A percentile compares a stretch with the other conserved stretches of the same genome.
Conservation (phyloP, 2,113 vertebrate genomes). For the Xenopus borealis region DNA sequence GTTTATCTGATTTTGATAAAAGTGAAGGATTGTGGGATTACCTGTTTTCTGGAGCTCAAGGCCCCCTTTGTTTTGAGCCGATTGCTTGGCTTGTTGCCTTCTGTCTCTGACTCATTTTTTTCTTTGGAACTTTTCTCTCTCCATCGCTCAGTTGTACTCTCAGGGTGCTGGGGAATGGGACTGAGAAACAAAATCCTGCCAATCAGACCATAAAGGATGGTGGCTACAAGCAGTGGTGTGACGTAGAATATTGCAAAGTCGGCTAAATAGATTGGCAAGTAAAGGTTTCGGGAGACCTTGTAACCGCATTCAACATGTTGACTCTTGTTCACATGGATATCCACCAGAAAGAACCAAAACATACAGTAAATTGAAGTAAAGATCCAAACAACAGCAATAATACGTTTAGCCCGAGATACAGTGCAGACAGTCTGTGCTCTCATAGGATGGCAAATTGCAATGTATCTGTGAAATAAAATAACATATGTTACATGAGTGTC, state of each 20-base stretch:
- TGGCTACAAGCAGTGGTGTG: constrained; percentile 67
- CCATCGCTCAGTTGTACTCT: constrained; percentile 54
- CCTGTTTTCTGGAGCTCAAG: constrained; percentile 76
- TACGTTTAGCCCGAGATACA: constrained; percentile 69
- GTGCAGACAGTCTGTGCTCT: constrained; percentile 72
- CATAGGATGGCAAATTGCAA: constrained; percentile 73
- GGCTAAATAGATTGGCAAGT: constrained; percentile 77
- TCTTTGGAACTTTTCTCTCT: constrained; percentile 52
- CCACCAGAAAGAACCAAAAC: constrained; percentile 79
- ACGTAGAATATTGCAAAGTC: constrained; percentile 78
- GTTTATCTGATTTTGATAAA: too few species aligned
- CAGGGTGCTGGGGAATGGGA: constrained; percentile 56
- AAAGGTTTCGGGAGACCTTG: constrained; percentile 73
- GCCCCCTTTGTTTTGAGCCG: constrained; percentile 54
- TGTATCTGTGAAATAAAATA: constrained; percentile 60
- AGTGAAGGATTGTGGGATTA: constrained; percentile 33
- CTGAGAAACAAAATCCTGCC: constrained; percentile 69
- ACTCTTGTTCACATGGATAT: constrained; percentile 63
- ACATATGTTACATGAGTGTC: background rate
- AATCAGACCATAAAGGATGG: constrained; percentile 69
- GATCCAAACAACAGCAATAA: constrained; percentile 67
- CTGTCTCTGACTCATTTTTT: constrained; percentile 21
- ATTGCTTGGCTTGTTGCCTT: constrained; percentile 44
- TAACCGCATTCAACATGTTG: constrained; percentile 70
- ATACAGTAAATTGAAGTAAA: constrained; percentile 72